Base-by-base conservation (phyloP, 2,113 vertebrate genomes). In the Pycnonotus jocosus region DNA sequence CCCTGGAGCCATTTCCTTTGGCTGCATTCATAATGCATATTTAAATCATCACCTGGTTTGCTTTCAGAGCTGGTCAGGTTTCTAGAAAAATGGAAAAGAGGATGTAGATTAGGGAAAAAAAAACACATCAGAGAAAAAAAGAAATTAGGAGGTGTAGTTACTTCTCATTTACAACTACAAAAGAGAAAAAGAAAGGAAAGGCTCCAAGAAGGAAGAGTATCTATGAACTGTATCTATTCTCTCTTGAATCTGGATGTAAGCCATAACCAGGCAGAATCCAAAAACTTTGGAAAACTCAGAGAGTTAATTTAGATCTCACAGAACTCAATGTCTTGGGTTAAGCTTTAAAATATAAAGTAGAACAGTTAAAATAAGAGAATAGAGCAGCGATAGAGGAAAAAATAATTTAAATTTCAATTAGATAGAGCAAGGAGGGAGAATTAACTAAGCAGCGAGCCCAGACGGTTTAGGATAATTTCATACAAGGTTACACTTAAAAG, bases 31-130 rank as follows among this genome's bases (percentile, higher is more conserved):
- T 57, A 66, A 81, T 27, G 20, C 15, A 17, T 37, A 64, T 65
- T 92, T 71, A 95, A 93, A 91, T 74, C 65, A 91, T 77, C 86
- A 91, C 84, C 83, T 91, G 60, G 24, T 62, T 92, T 91, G 27
- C 79, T 93, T 86, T 66, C 42, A 90, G 42, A 86, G 38, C 50
- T 81, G 84, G 37, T 77, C 56, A 66, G 21, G 33, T 92, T 93
- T 93, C 95, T 57, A 90, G 82, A 93, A 93, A 90, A 78, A 83
- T 10, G 18, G 56, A 90, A 88, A 92, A 82, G 27, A 81, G 35
- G 44, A 79, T 56, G 45, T 15, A 68, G 24, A 66, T 33, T 35
- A 40, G 12, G 23, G 8, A 3, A 20, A 23, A 57, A 48, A 56
- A 86, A 57, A n/a, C 58, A 72, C 33, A 42, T 22, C 61, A 40